Evolutionary conservation across 2,113 vertebrate species (phyloP).

Genomic region (Entosphenus tridentatus): DNA sequence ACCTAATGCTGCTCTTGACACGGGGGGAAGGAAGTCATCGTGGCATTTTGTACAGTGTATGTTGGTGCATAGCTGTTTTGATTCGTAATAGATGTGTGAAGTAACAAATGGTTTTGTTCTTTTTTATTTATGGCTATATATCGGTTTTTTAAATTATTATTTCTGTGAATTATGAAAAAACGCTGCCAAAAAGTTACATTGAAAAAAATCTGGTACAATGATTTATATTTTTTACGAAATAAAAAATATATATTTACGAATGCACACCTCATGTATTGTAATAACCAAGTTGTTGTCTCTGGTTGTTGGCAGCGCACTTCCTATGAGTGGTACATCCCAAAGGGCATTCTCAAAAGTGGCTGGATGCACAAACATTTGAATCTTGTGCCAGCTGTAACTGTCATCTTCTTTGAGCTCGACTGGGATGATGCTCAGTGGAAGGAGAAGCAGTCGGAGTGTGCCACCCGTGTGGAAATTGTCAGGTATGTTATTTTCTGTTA

Average conservation of each 20-base stretch:
- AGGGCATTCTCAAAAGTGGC: slow-evolving; percentile 83
- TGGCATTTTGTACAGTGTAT: no score
- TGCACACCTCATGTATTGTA: no score
- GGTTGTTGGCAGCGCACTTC: slow-evolving; percentile 47
- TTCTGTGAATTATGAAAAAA: background rate
- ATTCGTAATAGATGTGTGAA: no score
- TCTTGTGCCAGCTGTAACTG: slow-evolving; percentile 73
- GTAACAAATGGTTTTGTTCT: no score
- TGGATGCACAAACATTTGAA: slow-evolving; percentile 99
- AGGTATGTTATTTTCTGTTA: slow-evolving; percentile 26
- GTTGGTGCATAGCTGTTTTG: no score
- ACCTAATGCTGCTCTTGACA: no score
- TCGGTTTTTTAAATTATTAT: background rate
- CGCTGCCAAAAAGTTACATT: background rate
- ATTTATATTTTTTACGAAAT: background rate
- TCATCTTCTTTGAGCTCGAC: slow-evolving; percentile 89
- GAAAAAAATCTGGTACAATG: no score
- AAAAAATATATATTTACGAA: no score
- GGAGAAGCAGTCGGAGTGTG: slow-evolving; percentile 81
- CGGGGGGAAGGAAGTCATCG: no score
- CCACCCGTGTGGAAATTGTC: slow-evolving; percentile 87
- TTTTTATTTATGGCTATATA: background rate
- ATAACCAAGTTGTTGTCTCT: no score
- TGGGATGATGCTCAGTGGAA: slow-evolving; percentile 97
- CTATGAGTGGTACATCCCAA: slow-evolving; percentile 97